Conservation (phyloP, 2,888 invertebrate species). For the Noctuana brunneofusca region DNA sequence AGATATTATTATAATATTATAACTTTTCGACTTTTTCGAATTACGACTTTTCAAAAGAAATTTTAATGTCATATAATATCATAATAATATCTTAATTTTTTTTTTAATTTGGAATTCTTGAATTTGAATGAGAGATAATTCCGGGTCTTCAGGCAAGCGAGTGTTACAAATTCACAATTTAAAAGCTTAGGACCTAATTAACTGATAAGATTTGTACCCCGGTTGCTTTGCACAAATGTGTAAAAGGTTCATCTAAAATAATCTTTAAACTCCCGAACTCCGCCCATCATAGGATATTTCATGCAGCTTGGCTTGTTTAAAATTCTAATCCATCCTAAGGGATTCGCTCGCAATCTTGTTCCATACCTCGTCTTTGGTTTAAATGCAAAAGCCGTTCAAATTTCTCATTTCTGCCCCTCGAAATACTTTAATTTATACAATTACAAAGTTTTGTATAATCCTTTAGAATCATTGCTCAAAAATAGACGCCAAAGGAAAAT, state of each 20-base stretch:
- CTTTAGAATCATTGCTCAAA: conserved; percentile 1
- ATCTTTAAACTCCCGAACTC: conserved; percentile 7
- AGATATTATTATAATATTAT: no score
- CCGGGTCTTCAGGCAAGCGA: no score
- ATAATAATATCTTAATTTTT: no score
- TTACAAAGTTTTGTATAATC: conserved; percentile 26
- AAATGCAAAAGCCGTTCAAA: conserved; percentile 19
- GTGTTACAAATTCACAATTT: no score
- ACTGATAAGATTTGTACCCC: no score
- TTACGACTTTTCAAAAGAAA: no score
- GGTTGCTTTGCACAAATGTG: neutral
- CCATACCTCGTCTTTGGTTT: conserved; percentile 17
- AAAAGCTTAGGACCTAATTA: no score
- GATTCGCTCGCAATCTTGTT: conserved; percentile 17
- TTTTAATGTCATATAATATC: no score
- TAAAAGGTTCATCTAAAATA: neutral
- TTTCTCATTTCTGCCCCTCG: conserved; percentile 22
- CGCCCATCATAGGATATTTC: conserved; percentile 25
- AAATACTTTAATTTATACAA: conserved; percentile 33
- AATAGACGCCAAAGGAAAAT: neutral
- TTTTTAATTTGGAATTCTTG: no score
- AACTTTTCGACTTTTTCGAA: no score
- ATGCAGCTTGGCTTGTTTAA: conserved; percentile 29
- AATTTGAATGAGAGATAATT: no score
- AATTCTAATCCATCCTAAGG: conserved; percentile 33